A percentile compares a stretch with the other conserved stretches of the same genome.
These are phyloP conservation scores for Ctenodactylus gundi DNA, from an alignment of 2,113 vertebrate genomes.

Conservation along the genomic window DNA sequence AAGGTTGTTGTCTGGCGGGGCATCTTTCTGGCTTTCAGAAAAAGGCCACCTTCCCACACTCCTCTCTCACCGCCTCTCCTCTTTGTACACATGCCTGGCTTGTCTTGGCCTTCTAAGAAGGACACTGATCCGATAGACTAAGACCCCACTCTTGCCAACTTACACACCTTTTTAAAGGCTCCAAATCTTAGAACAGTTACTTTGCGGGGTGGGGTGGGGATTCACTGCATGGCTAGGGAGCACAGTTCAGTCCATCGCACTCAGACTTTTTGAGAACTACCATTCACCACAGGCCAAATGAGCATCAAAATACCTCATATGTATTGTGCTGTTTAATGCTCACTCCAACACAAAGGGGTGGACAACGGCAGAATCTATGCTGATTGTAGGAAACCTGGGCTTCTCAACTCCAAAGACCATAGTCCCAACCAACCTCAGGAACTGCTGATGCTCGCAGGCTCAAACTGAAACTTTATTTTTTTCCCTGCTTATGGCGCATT, in stretches of 20 bases:
- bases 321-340: neutral
- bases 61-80: neutral
- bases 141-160: neutral
- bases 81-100: neutral
- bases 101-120: neutral
- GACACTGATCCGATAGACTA: neutral
- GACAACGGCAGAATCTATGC: neutral
- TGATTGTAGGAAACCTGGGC: neutral
- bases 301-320: neutral
- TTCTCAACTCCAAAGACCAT: neutral
- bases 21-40: neutral
- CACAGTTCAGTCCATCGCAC: neutral
- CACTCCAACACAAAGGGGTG: neutral
- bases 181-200: neutral
- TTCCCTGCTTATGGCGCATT: neutral
- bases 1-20: neutral
- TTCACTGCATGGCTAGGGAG: neutral
- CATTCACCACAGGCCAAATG: neutral
- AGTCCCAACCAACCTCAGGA: neutral
- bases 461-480: neutral
- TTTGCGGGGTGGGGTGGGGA: too few species aligned
- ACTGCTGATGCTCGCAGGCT: neutral
- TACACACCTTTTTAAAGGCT: neutral
- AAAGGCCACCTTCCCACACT: too few species aligned
- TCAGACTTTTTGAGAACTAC: neutral